Evolutionary conservation across 2,797 vertebrate species (phyloP).

Genomic region (Labeo calbasu): DNA sequence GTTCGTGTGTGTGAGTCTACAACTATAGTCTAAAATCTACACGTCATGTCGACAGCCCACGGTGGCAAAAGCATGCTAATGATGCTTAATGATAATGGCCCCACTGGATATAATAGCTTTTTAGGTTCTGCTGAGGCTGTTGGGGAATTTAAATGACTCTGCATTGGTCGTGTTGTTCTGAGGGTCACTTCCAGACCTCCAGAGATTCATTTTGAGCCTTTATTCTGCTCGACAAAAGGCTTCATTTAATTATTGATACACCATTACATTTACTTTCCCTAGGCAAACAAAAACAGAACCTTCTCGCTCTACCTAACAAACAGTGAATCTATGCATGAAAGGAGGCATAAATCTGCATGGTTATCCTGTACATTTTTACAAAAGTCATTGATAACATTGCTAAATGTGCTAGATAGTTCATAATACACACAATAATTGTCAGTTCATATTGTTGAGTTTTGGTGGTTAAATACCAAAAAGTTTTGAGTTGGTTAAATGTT

Average conservation of each 20-base stretch:
- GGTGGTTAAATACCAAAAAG: neutral
- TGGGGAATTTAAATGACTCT: conserved; percentile 51
- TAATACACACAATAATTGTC: neutral
- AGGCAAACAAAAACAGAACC: neutral
- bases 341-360: neutral
- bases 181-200: conserved; percentile 25
- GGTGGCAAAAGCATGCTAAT: conserved; percentile 45
- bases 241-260: conserved; percentile 38
- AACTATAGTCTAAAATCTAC: neutral
- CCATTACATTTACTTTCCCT: conserved; percentile 1
- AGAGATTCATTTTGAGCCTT: conserved; percentile 24
- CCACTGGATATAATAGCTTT: conserved; percentile 6
- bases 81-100: conserved; percentile 38
- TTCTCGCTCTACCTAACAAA: neutral
- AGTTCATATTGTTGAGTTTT: neutral
- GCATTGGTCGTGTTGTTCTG: conserved; percentile 35
- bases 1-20: neutral
- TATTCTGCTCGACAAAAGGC: conserved; percentile 27
- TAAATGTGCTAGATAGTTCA: neutral
- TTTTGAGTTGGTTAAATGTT: neutral
- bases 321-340: neutral
- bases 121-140: conserved; percentile 36
- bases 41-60: conserved; percentile 13
- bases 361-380: neutral
- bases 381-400: neutral